Evolutionary conservation across 2,888 invertebrate genomes (phyloP).

Genomic region (Trissoscelio sp.): DNA sequence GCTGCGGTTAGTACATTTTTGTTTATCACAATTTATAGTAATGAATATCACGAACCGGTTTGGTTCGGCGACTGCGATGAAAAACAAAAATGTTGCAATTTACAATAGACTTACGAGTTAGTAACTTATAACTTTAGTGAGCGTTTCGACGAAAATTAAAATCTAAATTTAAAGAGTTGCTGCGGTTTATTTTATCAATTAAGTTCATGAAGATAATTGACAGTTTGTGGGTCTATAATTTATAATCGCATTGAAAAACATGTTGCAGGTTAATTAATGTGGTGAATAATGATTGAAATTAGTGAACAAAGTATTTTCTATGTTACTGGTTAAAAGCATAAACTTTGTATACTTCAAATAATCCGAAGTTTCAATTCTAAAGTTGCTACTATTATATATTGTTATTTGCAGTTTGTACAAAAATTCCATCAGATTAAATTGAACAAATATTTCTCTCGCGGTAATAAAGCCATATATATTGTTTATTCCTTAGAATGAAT

Average conservation of each 20-base stretch:
- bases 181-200: background rate
- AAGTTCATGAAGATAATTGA: no score
- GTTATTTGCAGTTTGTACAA: background rate
- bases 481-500: conserved; percentile 9
- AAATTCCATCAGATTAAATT: background rate
- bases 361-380: no score
- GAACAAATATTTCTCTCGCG: background rate
- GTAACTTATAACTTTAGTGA: conserved; percentile 1
- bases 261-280: no score
- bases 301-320: no score
- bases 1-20: conserved; percentile 11
- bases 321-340: no score
- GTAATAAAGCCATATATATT: background rate
- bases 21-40: conserved; percentile 38
- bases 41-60: conserved; percentile 41
- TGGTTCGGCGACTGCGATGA: background rate
- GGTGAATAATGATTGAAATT: no score
- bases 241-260: background rate
- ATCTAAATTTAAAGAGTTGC: background rate
- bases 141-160: conserved; percentile 4
- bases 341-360: no score
- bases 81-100: conserved; percentile 5
- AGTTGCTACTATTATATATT: background rate
- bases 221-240: background rate
- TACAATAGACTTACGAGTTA: conserved; percentile 30